phyloP scores from a whole-genome alignment of 2,113 vertebrate genomes.

The Aegithalos caudatus region DNA sequence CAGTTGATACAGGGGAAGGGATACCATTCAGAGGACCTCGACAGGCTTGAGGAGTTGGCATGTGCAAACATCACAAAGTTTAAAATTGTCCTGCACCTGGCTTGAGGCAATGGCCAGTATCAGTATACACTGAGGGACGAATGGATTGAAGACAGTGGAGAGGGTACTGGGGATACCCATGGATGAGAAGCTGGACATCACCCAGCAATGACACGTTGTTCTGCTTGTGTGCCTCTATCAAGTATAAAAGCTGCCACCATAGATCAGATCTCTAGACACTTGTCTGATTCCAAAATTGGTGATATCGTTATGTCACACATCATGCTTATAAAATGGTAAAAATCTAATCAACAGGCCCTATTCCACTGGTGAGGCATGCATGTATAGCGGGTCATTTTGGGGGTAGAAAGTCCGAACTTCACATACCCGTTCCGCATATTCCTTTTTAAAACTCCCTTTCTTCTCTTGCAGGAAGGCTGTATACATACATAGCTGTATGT shows the following conservation, averaged over 20 bases:
- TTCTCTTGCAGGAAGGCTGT: not conserved
- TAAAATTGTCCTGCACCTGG: not conserved
- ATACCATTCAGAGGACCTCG: not conserved
- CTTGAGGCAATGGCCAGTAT: not conserved
- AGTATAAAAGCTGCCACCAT: not conserved
- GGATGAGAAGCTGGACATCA: not conserved
- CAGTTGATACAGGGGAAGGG: accelerated
- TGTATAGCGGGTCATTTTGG: not conserved
- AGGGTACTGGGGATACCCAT: not conserved
- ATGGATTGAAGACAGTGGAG: not conserved
- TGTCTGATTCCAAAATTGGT: not conserved
- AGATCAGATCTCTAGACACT: not conserved
- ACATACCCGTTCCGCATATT: not conserved
- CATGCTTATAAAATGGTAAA: not conserved
- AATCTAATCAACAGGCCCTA: not conserved
- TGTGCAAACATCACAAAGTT: not conserved
- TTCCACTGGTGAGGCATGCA: not conserved
- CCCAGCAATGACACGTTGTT: not conserved
- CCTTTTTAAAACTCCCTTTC: not conserved
- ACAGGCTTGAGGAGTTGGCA: not conserved
- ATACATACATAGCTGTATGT: not conserved
- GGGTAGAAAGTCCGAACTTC: not conserved
- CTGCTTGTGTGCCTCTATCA: not conserved
- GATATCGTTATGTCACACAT: not conserved
- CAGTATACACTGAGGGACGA: not conserved